Base-by-base conservation (phyloP, 2,888 invertebrate genomes). In the Omphaloscelis lunosa region DNA sequence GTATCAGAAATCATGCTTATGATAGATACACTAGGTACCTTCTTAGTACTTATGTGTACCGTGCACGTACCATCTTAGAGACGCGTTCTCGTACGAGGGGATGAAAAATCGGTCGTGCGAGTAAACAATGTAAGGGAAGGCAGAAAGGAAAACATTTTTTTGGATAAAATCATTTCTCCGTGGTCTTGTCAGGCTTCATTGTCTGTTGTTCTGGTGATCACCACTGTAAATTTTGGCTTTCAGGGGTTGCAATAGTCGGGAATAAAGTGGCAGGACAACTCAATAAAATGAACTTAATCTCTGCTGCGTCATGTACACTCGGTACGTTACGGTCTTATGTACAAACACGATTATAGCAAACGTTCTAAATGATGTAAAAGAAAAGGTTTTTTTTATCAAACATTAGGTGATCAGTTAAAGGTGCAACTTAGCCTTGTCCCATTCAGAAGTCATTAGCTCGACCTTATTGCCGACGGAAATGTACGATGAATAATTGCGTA, bases 361-460 rank as follows among this genome's bases (percentile, higher is more conserved):
- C 27, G 11, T 41, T 75, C 34, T 53, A 74, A 51, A 70, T 75
- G 67, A 34, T 39, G 34, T 77, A 56, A 71, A 51, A 59, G 2
- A 75, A 69, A 77, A 48, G 61, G 73, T 78, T 68, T 78, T 74
- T 73, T 79, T 68, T 72, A 72, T 84, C 69, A 76, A 81, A 81
- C 41, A 61, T 84, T 78, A 58, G 72, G 53, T 59, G 70, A 63
- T 51, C 72, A 59, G 34, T 79, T 70, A 72, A 61, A 77, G 78
- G n/a, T 56, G 39, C n/a, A 39, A 72, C 74, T 39, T 63, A 81
- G 69, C 70, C 76, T 82, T 73, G 85, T 79, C 79, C 67, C 59
- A 65, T 68, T 27, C n/a, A n/a, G 61, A 51, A 87, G 78, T 85
- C 86, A 87, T 86, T 83, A 86, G 77, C 71, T 58, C 61, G 74